Evolutionary conservation across 1,140 invertebrate genomes (phyloP).

Genomic region (silkworm (Bombyx mori)): ASM3026992v2 NC_085113.1:943001-943500

Average conservation of each 20-base stretch:
- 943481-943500: conserved; percentile 83
- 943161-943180: conserved; percentile 60
- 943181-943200: conserved; percentile 45
- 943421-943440: conserved; percentile 80
- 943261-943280: conserved; percentile 61
- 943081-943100: conserved; percentile 49
- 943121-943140: conserved; percentile 27
- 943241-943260: conserved; percentile 36
- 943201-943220: conserved; percentile 27
- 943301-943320: conserved; percentile 27
- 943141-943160: conserved; percentile 57
- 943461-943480: conserved; percentile 84
- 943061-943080: conserved; percentile 25
- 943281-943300: conserved; percentile 48
- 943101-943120: conserved; percentile 44
- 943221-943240: conserved; percentile 23
- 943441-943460: conserved; percentile 81
- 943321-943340: conserved; percentile 79
- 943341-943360: conserved; percentile 82
- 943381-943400: conserved; percentile 54
- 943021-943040: conserved; percentile 71
- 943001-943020: conserved; percentile 45
- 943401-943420: conserved; percentile 48
- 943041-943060: conserved; percentile 48
- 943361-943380: conserved; percentile 71